Evolutionary conservation across 1,140 invertebrate genomes (phyloP).

Genomic region (Bombyx mandarina): DNA sequence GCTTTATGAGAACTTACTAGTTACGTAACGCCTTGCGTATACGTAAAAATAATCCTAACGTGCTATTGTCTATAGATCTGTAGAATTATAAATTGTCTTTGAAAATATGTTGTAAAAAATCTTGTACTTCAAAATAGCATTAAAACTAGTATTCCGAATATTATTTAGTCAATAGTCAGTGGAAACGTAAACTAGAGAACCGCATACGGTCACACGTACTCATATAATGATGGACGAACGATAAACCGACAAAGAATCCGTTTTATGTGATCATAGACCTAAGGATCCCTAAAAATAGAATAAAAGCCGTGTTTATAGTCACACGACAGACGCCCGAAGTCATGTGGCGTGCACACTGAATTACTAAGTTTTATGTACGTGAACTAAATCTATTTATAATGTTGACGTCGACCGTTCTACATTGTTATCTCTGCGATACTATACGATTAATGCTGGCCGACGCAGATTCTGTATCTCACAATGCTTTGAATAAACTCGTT

Average conservation of each 20-base stretch:
- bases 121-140: too few relatives aligned
- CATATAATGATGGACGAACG: slow-evolving; percentile 7
- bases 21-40: too few relatives aligned
- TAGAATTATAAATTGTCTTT: too few relatives aligned
- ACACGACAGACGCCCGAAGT: slow-evolving; percentile 20
- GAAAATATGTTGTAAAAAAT: too few relatives aligned
- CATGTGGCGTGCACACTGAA: slow-evolving; percentile 31
- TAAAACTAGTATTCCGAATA: too few relatives aligned
- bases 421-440: slow-evolving; percentile 52
- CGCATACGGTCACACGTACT: background rate
- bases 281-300: slow-evolving; percentile 19
- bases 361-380: slow-evolving; percentile 38
- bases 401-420: slow-evolving; percentile 49
- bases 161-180: too few relatives aligned
- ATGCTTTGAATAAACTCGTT: too few relatives aligned
- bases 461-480: slow-evolving; percentile 26
- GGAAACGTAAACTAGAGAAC: too few relatives aligned
- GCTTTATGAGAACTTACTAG: too few relatives aligned
- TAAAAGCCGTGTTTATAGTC: slow-evolving; percentile 20
- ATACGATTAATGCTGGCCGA: slow-evolving; percentile 11
- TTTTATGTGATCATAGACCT: slow-evolving; percentile 14
- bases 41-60: too few relatives aligned
- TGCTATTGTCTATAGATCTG: too few relatives aligned
- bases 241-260: slow-evolving; percentile 16
- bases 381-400: slow-evolving; percentile 60